Conservation (phyloP, 2,797 vertebrate genomes). For the Petrocephalus sullivani region DNA sequence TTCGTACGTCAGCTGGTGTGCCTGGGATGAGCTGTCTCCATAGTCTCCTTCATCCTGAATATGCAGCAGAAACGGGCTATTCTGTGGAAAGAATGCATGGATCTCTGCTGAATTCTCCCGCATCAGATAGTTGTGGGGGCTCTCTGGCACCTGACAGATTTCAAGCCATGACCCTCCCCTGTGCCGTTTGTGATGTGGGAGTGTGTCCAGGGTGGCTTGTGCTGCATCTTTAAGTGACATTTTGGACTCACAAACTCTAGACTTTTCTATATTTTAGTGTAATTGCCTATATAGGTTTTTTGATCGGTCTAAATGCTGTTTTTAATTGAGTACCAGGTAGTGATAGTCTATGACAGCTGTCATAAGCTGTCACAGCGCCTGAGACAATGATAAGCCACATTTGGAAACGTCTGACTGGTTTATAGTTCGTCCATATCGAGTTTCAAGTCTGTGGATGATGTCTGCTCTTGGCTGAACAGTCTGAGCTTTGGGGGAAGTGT, state of each 20-base stretch:
- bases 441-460: conserved; percentile 28
- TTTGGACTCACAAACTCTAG: neutral
- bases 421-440: neutral
- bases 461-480: neutral
- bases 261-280: neutral
- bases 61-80: neutral
- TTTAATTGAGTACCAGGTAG: neutral
- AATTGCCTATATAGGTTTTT: neutral
- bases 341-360: neutral
- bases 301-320: neutral
- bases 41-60: neutral
- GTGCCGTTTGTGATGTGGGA: neutral
- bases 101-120: neutral
- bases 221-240: neutral
- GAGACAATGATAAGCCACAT: neutral
- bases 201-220: neutral
- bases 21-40: conserved; percentile 26
- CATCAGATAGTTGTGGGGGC: neutral
- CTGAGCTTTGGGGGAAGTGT: neutral
- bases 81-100: neutral
- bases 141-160: neutral
- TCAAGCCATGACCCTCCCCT: neutral
- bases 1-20: conserved; percentile 48
- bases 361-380: neutral
- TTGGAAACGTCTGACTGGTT: neutral